Conservation (phyloP, 2,797 vertebrate species). For the Ceryle rudis region DNA sequence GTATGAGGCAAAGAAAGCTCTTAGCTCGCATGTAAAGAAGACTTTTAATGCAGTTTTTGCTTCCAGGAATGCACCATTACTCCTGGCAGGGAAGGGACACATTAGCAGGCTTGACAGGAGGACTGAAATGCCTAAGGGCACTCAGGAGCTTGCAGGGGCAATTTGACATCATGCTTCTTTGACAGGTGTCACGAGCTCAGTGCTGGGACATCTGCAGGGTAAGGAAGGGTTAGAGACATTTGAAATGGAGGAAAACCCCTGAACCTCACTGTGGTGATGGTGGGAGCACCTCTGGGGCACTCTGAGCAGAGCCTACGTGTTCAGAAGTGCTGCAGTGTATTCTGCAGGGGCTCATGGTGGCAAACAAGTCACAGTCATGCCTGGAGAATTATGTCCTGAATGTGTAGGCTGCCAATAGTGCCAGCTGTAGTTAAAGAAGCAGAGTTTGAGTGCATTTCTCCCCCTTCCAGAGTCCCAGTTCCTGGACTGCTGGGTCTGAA, state of each 20-base stretch:
- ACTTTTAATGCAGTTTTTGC: conserved; percentile 41
- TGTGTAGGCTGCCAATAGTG: not conserved
- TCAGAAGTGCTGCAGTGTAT: not conserved
- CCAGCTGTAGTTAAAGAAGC: not conserved
- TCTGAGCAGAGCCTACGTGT: not conserved
- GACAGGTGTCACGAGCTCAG: not conserved
- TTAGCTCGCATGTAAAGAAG: conserved; percentile 34
- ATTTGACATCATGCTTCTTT: not conserved
- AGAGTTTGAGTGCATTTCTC: not conserved
- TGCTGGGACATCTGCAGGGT: not conserved
- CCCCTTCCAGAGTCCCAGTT: not conserved
- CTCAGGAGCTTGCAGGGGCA: not conserved
- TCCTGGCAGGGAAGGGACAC: not conserved
- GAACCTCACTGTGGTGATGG: not conserved
- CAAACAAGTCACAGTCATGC: not conserved
- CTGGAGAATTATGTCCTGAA: not conserved
- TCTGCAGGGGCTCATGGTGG: not conserved
- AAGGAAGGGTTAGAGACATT: not conserved
- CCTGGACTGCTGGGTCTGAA: not conserved
- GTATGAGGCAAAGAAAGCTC: conserved; percentile 36
- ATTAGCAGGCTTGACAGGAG: conserved; percentile 20
- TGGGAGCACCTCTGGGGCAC: not conserved
- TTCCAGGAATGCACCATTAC: conserved; percentile 44
- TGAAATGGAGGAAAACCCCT: not conserved
- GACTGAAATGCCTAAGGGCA: not conserved